These are phyloP conservation scores for Lycia hirtaria DNA, from an alignment of 2,888 invertebrate genomes.

Conservation along the genomic window DNA sequence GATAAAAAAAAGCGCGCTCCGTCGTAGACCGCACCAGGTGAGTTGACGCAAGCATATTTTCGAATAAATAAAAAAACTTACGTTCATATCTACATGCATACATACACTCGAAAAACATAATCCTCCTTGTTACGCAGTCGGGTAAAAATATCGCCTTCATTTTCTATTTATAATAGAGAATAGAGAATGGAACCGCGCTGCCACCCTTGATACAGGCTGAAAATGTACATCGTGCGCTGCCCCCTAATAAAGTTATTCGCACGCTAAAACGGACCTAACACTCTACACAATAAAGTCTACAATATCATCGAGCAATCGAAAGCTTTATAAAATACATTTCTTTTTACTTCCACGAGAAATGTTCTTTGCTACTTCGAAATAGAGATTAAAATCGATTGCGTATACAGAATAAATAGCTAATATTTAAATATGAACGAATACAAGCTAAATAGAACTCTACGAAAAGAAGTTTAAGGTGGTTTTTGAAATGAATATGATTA, in stretches of 20 bases:
- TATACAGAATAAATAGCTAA: slow-evolving; percentile 18
- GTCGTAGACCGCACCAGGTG: too few species aligned
- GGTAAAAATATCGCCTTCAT: background rate
- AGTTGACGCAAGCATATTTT: too few species aligned
- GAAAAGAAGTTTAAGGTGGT: background rate
- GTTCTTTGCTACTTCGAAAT: slow-evolving; percentile 17
- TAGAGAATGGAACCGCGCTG: slow-evolving; percentile 60
- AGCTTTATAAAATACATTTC: slow-evolving; percentile 54
- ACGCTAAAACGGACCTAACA: slow-evolving; percentile 49
- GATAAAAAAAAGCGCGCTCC: too few species aligned
- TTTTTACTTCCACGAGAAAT: slow-evolving; percentile 16
- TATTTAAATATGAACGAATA: slow-evolving; percentile 24
- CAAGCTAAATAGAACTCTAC: slow-evolving; percentile 3
- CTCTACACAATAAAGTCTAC: slow-evolving; percentile 18
- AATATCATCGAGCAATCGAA: slow-evolving; percentile 35
- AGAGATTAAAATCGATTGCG: slow-evolving; percentile 34
- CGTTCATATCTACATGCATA: too few species aligned
- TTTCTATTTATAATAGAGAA: slow-evolving; percentile 47
- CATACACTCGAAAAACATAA: too few species aligned
- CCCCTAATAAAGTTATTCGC: slow-evolving; percentile 59
- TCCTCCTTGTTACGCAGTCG: background rate
- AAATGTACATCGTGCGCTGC: slow-evolving; percentile 61
- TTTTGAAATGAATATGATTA: slow-evolving; percentile 1
- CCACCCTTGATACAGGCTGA: slow-evolving; percentile 58
- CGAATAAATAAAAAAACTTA: too few species aligned